phyloP scores from a whole-genome alignment of 1,140 invertebrate genomes.

The Ridgeia piscesae region DNA sequence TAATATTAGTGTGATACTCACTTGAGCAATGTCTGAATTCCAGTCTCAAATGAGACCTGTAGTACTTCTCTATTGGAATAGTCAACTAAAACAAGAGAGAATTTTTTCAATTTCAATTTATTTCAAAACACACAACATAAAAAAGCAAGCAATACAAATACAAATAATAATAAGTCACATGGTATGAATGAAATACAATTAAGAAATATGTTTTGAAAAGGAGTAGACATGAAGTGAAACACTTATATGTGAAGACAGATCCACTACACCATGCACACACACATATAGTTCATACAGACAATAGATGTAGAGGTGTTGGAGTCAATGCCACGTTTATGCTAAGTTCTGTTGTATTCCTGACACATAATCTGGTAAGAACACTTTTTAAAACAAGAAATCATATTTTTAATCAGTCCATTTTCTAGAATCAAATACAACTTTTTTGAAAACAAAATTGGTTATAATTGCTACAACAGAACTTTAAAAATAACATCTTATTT shows the following conservation, averaged over 20 bases:
- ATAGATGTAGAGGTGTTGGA: neutral
- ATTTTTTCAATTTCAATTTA: too few relatives aligned
- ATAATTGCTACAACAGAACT: neutral
- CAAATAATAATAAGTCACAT: too few relatives aligned
- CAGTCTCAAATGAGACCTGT: constrained; percentile 84
- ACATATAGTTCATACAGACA: neutral
- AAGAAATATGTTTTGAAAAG: too few relatives aligned
- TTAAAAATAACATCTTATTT: neutral
- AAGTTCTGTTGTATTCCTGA: neutral
- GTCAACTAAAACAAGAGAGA: constrained; percentile 62
- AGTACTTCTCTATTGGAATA: constrained; percentile 88
- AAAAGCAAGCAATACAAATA: too few relatives aligned
- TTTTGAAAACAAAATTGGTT: neutral
- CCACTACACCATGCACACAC: neutral
- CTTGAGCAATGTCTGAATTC: constrained; percentile 93
- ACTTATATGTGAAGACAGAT: too few relatives aligned
- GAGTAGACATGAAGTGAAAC: too few relatives aligned
- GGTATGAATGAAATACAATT: too few relatives aligned
- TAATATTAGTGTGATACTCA: constrained; percentile 47
- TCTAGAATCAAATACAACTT: neutral
- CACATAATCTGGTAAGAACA: neutral
- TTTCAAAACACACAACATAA: too few relatives aligned
- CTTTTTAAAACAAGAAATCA: neutral
- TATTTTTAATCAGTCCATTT: neutral
- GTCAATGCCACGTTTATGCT: neutral